Conservation (phyloP, 1,140 invertebrate species). For the Ladona fulva region DNA sequence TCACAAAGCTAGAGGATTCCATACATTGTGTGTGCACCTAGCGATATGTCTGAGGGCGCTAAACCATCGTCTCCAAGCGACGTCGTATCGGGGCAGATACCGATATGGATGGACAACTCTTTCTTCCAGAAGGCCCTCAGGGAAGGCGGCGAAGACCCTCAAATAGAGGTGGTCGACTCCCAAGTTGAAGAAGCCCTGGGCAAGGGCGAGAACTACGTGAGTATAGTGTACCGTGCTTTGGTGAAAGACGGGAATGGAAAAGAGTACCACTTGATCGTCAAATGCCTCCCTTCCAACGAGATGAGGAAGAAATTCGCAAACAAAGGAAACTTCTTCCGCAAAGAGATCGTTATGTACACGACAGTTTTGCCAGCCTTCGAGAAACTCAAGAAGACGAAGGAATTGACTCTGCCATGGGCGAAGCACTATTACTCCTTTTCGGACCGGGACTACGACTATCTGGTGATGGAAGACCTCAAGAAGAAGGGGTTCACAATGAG, state of each 20-base stretch:
- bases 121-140: constrained; percentile 36
- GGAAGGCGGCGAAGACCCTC: constrained; percentile 30
- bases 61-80: neutral
- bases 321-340: neutral
- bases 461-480: constrained; percentile 21
- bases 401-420: neutral
- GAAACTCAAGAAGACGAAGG: neutral
- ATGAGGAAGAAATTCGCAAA: constrained; percentile 22
- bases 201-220: constrained; percentile 42
- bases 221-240: constrained; percentile 34
- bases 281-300: constrained; percentile 28
- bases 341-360: constrained; percentile 2
- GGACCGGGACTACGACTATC: neutral
- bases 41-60: too few species aligned
- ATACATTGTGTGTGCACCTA: too few species aligned
- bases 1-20: too few species aligned
- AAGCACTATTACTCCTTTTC: neutral
- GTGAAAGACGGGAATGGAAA: constrained; percentile 29
- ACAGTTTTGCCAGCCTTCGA: neutral
- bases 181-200: constrained; percentile 32
- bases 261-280: constrained; percentile 24
- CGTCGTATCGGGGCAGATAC: constrained; percentile 22
- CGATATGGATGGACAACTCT: constrained; percentile 36
- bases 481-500: constrained; percentile 12
- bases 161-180: constrained; percentile 31